Evolutionary conservation across 2,888 invertebrate species (phyloP), one percentile per base, ranked within the genome.

Genomic region (Bembecia ichneumoniformis): DNA sequence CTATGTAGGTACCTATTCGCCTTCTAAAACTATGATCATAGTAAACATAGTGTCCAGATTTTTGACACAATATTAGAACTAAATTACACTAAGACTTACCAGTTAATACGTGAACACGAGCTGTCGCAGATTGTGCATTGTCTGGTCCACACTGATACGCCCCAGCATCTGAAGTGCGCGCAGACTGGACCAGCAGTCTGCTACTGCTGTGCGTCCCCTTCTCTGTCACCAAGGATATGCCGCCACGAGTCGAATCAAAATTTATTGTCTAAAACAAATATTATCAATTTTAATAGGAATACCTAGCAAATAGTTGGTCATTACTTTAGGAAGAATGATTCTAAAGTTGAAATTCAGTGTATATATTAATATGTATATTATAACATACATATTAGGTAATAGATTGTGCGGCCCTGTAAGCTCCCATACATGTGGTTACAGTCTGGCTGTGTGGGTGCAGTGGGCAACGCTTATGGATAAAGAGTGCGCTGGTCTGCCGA

Each of bases 211-310:
- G 90, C 53, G 91, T 89, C 49, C 95, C 95, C 73, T 95, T 96
- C 77, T 95, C 95, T 43, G 95, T 95, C 55, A 96, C 94, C 63
- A 96, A 88, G 65, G 94, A 94, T 81, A 96, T 94, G 43, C 96
- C 96, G 45, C 96, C 96, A 48, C 95, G 90, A 35, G 94, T 94
- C 51, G 96, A 95, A 83, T 96, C 95, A 82, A 95, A 96, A 88
- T 95, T 96, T 88, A 96, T 95, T 68, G 92, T 91, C 92, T 95
- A 46, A 54, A 54, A 47, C 46, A 61, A 55, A 28, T 28, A 28
- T 28, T 2, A 28, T 28, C 9, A 50, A 9, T 28, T 28, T 28
- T 28, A 28, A 28, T 28, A 28, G 2, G 28, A 28, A 28, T 28
- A 34, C 13, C 14, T 10, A 16, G 7, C 3, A 47, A 28, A 47